Conservation (phyloP, 2,888 invertebrate genomes). For the Micoletzkya japonica region DNA sequence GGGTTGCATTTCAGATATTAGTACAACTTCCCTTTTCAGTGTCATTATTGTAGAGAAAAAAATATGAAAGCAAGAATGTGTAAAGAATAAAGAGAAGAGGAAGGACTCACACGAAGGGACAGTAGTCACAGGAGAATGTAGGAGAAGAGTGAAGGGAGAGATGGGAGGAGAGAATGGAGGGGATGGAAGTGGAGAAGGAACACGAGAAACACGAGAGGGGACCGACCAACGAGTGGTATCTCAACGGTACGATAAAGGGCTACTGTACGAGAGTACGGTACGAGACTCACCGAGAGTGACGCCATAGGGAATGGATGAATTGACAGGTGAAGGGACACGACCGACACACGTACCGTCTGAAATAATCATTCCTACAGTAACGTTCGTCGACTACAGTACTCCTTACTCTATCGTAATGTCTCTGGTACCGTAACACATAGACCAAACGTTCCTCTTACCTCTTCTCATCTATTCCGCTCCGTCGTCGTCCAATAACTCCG, state of each 20-base stretch:
- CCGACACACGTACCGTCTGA: background rate
- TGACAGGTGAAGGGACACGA: background rate
- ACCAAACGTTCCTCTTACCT: background rate
- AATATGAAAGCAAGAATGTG: too few species aligned
- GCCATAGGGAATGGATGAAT: background rate
- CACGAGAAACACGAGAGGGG: background rate
- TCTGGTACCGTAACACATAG: background rate
- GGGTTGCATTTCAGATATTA: too few species aligned
- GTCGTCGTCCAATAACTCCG: constrained; percentile 8
- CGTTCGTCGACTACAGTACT: background rate
- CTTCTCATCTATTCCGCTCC: background rate
- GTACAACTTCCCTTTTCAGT: too few species aligned
- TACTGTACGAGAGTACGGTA: background rate
- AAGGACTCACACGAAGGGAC: constrained; percentile 22
- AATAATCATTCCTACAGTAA: background rate
- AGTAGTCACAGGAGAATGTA: constrained; percentile 13
- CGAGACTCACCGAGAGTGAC: background rate
- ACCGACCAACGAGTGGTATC: too few species aligned
- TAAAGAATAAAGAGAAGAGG: background rate
- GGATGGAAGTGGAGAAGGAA: constrained; percentile 11
- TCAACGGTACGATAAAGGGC: too few species aligned
- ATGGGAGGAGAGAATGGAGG: constrained; percentile 13
- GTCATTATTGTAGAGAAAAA: too few species aligned
- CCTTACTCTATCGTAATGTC: constrained; percentile 2
- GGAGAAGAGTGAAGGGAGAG: background rate